Base-by-base conservation (phyloP, 1,140 invertebrate species). In the honey bee (Apis mellifera) region DNA sequence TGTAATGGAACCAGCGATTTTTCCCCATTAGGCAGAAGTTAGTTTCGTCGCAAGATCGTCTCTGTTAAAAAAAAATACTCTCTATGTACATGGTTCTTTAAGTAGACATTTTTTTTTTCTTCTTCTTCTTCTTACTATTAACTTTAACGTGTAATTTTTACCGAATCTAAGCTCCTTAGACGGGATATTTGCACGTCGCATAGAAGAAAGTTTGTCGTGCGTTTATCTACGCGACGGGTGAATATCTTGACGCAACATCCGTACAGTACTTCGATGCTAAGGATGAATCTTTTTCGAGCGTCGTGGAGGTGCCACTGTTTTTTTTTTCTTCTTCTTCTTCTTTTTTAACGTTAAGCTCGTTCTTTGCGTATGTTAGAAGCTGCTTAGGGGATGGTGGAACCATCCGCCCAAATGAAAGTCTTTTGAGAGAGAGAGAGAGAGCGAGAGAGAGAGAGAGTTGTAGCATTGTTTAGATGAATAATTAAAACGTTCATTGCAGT, bases 81-180 rank as follows among this genome's bases (percentile, higher is more conserved):
- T 90, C 84, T 89, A 76, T 88, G 81, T 86, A 90, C 75, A 91
- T 85, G 86, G 76, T 89, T 89, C 82, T 84, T 76, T 86, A 82
- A 89, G 82, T 87, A 89, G 81, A 64, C 71, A 42, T 89, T 89
- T 87, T 87, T 88, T 42, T 42, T 42, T 42, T 42, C 32, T 42
- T 42, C 32, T 42, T 42, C 32, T 42, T 42, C 32, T 42, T 88
- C 85, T 86, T 89, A 89, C 82, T 89, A 89, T 52, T 84, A 78
- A 68, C 64, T 86, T 90, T 86, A 88, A n/a, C 77, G 70, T 84
- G 65, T 90, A 87, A 89, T 85, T 85, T 85, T 85, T 85, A 78
- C 86, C 76, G 60, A 78, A 83, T 59, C n/a, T 86, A 85, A 84
- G 72, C 60, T 54, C 42, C 19, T 60, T 42, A 11, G 32, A 21